Conservation (phyloP, 2,113 vertebrate species). For the Hoplias malabaricus region DNA sequence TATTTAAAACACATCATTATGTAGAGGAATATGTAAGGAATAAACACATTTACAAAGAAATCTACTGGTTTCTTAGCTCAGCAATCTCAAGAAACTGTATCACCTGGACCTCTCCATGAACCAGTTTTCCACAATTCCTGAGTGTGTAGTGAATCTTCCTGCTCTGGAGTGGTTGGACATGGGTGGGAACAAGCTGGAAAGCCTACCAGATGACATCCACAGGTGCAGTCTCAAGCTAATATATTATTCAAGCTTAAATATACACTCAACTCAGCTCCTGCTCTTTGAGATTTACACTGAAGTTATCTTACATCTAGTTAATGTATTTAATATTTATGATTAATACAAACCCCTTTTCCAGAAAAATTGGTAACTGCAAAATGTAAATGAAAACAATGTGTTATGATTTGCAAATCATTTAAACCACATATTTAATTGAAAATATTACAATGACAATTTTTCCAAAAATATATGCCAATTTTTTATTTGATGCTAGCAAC, state of each 20-base stretch:
- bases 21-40: too few species aligned
- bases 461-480: too few species aligned
- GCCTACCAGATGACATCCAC: slow-evolving; percentile 83
- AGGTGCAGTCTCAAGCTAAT: slow-evolving; percentile 71
- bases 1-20: too few species aligned
- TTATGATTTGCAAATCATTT: too few species aligned
- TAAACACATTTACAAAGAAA: not conserved
- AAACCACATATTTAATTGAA: too few species aligned
- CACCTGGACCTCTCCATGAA: slow-evolving; percentile 96
- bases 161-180: slow-evolving; percentile 93
- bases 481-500: too few species aligned
- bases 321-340: too few species aligned
- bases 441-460: too few species aligned
- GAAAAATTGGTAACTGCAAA: too few species aligned
- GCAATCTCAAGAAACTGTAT: slow-evolving; percentile 79
- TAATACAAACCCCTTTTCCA: too few species aligned
- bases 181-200: slow-evolving; percentile 84
- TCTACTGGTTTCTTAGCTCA: slow-evolving; percentile 72
- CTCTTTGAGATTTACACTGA: not conserved
- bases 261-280: not conserved
- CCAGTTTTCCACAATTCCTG: slow-evolving; percentile 79
- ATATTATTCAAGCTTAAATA: not conserved
- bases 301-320: too few species aligned
- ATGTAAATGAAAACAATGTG: too few species aligned
- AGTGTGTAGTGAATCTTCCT: slow-evolving; percentile 82